Evolutionary conservation across 2,888 invertebrate genomes (phyloP), one percentile per base, ranked within the genome.

Genomic region (Neuroscelio doddi): DNA sequence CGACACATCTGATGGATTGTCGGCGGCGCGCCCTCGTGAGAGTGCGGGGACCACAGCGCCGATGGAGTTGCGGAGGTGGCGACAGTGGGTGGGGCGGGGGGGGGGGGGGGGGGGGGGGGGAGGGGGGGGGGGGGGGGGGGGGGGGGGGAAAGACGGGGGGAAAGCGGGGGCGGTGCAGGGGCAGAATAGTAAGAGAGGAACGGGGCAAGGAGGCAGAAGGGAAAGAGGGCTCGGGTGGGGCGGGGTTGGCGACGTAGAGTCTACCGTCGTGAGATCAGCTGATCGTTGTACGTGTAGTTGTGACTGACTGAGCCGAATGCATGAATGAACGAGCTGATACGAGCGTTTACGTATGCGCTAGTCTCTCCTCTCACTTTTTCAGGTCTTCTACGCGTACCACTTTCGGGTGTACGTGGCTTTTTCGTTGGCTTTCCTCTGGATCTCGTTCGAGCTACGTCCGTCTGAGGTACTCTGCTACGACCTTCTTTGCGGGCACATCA

Each of bases 231-330:
- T 57, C 57, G 65, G 64, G 45, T 68, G 72, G 71, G 66, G 74
- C 68, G 72, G 75, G 74, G 77, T 78, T 74, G 80, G 81, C 82
- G 80, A 79, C 81, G 76, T 76, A 80, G 79, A 78, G 83, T 82
- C 82, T 82, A 68, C 77, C 73, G 67, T 69, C 71, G 72, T 70
- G 67, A 49, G 67, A 74, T 75, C 77, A 77, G 79, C 77, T 77
- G 76, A 77, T 75, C 72, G 67, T 26, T 44, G 58, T 64, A 59
- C 29, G 45, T 69, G 68, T 50, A 44, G 32, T 64, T 32, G 63
- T 66, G 71, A 71, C 77, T 76, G 73, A 73, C 76, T 73, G 73
- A 70, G 71, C 74, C 75, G 74, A 72, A 71, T 75, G 77, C 74
- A 73, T 75, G 78, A 79, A 78, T 78, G 77, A 79, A 74, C 70